phyloP scores from a whole-genome alignment of 2,113 vertebrate species.

The Myotis lucifugus region DNA sequence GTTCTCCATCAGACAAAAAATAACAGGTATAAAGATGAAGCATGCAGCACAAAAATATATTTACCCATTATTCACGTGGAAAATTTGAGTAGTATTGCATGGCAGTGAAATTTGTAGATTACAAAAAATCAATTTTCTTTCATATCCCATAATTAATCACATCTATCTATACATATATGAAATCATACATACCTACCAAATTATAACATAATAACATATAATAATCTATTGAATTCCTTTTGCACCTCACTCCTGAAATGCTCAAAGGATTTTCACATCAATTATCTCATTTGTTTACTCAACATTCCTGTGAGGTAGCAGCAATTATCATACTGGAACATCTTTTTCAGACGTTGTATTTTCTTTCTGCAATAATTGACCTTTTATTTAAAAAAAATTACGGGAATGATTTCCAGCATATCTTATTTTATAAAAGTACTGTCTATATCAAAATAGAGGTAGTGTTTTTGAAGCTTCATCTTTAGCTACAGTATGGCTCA shows the following conservation, averaged over 20 bases:
- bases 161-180: not conserved
- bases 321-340: slow-evolving; percentile 13
- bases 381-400: not conserved
- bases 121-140: not conserved
- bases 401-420: not conserved
- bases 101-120: not conserved
- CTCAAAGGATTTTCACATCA: not conserved
- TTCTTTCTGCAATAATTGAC: not conserved
- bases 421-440: not conserved
- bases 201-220: not conserved
- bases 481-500: slow-evolving; percentile 29
- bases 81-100: not conserved
- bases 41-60: not conserved
- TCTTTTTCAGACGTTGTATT: slow-evolving; percentile 6
- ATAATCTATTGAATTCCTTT: not conserved
- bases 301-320: slow-evolving; percentile 35
- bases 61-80: not conserved
- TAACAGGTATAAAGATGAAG: not conserved
- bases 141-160: not conserved
- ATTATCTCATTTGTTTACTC: slow-evolving; percentile 45
- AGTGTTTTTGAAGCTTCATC: slow-evolving; percentile 50
- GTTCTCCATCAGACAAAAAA: not conserved
- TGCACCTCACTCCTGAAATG: not conserved
- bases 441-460: not conserved
- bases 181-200: not conserved